A percentile compares a stretch with the other conserved stretches of the same genome.
Conservation (phyloP, 2,797 vertebrate genomes). For the Naso thynnoides region DNA sequence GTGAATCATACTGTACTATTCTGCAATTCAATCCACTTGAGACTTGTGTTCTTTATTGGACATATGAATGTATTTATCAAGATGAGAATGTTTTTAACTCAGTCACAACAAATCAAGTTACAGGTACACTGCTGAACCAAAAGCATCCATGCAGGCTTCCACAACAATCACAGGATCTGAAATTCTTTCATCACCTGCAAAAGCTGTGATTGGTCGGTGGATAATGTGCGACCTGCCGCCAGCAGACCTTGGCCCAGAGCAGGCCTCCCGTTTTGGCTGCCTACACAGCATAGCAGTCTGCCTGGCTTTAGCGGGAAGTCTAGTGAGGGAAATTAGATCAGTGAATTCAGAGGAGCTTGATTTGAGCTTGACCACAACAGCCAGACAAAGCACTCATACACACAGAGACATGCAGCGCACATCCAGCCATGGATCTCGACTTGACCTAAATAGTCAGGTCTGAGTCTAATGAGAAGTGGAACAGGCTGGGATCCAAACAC, state of each 20-base stretch:
- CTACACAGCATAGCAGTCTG: constrained; percentile 60
- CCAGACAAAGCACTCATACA: not conserved
- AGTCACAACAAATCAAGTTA: too few species aligned
- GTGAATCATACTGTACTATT: too few species aligned
- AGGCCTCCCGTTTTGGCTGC: constrained; percentile 35
- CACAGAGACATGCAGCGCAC: not conserved
- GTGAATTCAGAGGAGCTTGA: constrained; percentile 45
- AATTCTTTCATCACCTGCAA: constrained; percentile 14
- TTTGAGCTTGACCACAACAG: constrained; percentile 9
- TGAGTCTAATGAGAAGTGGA: constrained; percentile 64
- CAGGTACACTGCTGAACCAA: too few species aligned
- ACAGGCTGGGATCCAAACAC: constrained; percentile 40
- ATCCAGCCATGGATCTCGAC: constrained; percentile 27
- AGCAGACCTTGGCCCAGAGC: constrained; percentile 8
- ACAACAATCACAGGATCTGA: constrained; percentile 3
- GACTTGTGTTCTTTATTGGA: too few species aligned
- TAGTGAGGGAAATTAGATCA: constrained; percentile 73
- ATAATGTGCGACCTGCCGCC: constrained; percentile 9
- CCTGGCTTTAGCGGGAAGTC: constrained; percentile 63
- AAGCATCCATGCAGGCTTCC: constrained; percentile 29
- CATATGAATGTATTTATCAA: too few species aligned
- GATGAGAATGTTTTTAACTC: too few species aligned
- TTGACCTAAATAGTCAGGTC: constrained; percentile 70
- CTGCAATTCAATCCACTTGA: too few species aligned
- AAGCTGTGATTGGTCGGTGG: constrained; percentile 42